These are phyloP conservation scores for Albula glossodonta DNA, from an alignment of 2,113 vertebrate genomes.

Conservation along the genomic window DNA sequence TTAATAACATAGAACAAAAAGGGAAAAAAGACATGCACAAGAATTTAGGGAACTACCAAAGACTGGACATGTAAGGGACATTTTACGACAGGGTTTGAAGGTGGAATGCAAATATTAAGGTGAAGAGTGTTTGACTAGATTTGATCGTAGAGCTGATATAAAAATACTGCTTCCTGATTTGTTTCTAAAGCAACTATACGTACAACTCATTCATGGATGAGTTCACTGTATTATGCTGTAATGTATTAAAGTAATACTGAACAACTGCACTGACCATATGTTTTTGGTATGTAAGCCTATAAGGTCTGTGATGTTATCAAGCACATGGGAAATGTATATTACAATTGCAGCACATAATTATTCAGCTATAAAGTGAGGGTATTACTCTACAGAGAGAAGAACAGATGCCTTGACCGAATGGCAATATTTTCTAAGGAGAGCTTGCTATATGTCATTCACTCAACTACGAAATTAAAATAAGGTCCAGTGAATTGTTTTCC, in stretches of 20 bases:
- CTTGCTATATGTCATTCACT: background rate
- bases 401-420: background rate
- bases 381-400: background rate
- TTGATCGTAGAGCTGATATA: background rate
- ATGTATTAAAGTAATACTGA: background rate
- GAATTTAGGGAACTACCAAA: background rate
- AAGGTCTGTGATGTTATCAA: background rate
- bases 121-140: background rate
- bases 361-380: background rate
- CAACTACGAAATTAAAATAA: too few species aligned
- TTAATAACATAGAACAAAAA: background rate
- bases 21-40: background rate
- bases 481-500: background rate
- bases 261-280: background rate
- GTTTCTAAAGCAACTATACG: background rate
- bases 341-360: background rate
- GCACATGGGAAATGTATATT: background rate
- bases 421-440: background rate
- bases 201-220: background rate
- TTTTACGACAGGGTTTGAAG: constrained; percentile 27
- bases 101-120: background rate
- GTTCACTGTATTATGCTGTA: too few species aligned
- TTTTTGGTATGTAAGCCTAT: background rate
- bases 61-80: constrained; percentile 15
- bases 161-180: background rate